Evolutionary conservation across 2,888 invertebrate species (phyloP), one percentile per base, ranked within the genome.

Genomic region (Pycnomerus fuliginosus): DNA sequence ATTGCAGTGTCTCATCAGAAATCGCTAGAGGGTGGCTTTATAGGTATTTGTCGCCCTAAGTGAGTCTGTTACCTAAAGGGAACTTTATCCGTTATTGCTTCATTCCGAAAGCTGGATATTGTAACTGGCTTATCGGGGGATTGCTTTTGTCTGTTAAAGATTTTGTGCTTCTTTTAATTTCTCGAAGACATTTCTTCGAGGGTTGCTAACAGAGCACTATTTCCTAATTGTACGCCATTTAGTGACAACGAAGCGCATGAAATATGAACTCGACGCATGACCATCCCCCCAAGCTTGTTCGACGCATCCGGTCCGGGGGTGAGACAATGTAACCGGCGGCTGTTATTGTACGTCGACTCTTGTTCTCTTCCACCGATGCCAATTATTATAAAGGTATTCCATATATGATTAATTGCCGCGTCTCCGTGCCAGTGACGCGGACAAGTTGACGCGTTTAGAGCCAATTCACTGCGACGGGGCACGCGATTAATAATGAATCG

Each of bases 221-320:
- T 53, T 55, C 52, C 53, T 57, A 56, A 56, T 58, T 58, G 55
- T 55, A 42, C 32, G 28, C 43, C 50, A 48, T 53, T 54, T 53
- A 54, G 53, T 50, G 56, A 54, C 53, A 55, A 50, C 49, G 53
- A 52, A 55, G 61, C 52, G 60, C 62, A 64, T 68, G 65, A 67
- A 67, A 67, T 68, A 68, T 66, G 65, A 64, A 67, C 60, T 64
- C 59, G 55, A 62, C 62, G 64, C 62, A 63, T 56, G 62, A 56
- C 44, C 49, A 59, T 56, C 61, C 62, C 56, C 58, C 40, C 46
- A 27, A 31, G 12, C 60, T 61, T 62, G 63, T 65, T 58, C 58
- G 55, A 55, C 58, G 61, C 58, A 61, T 65, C 65, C 65, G 62
- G 58, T 52, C 56, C 52, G 54, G 60, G 60, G 59, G 53, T 54